Evolutionary conservation across 2,797 vertebrate species (phyloP).

Genomic region (Rhynchonycteris naso): DNA sequence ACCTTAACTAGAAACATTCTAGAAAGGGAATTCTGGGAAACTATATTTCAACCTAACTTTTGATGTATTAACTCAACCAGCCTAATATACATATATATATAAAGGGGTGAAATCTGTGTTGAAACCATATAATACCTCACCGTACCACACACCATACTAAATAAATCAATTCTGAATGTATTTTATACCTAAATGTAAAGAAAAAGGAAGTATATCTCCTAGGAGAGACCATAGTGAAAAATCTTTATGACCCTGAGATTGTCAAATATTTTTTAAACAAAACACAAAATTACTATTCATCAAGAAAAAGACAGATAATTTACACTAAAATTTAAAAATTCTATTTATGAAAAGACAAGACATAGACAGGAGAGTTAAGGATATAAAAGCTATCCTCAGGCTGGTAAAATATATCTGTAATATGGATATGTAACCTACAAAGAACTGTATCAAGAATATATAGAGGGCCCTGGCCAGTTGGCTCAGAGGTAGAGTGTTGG

Average conservation of each 20-base stretch:
- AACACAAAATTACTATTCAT: neutral
- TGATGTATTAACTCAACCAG: neutral
- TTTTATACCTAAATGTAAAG: neutral
- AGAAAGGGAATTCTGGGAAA: neutral
- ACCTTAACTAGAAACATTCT: neutral
- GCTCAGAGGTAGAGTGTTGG: too few relatives aligned
- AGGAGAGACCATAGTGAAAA: neutral
- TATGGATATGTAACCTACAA: neutral
- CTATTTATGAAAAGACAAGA: neutral
- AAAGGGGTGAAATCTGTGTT: neutral
- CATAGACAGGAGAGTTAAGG: neutral
- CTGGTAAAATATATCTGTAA: neutral
- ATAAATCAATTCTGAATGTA: neutral
- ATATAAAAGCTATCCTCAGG: neutral
- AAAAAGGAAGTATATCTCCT: neutral
- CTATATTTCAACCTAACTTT: neutral
- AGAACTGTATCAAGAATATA: neutral
- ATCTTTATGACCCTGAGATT: neutral
- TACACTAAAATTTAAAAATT: slow-evolving; percentile 10
- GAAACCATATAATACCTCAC: neutral
- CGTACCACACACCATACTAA: neutral
- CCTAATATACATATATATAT: neutral
- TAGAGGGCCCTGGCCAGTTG: neutral
- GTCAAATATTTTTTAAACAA: slow-evolving; percentile 23
- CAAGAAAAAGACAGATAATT: neutral